Evolutionary conservation across 1,140 invertebrate genomes (phyloP).

Genomic region (Odontomachus brunneus): DNA sequence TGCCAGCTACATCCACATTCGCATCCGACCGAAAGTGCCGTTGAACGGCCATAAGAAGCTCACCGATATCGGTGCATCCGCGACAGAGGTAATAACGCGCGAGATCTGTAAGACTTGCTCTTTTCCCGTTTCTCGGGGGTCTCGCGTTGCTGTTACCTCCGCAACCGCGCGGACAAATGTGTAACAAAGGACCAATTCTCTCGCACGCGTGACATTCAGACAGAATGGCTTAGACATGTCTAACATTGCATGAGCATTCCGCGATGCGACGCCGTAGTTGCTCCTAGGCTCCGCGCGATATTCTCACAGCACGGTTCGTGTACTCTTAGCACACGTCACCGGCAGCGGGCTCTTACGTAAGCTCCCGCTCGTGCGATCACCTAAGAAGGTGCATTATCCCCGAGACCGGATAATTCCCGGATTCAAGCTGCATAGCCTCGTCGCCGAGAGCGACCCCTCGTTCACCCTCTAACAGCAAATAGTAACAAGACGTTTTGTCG

Average conservation of each 20-base stretch:
- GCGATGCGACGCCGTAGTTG: slow-evolving; percentile 41
- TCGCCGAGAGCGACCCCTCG: background rate
- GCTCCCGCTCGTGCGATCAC: slow-evolving; percentile 41
- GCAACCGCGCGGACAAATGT: background rate
- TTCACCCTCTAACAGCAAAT: slow-evolving; percentile 27
- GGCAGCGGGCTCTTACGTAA: slow-evolving; percentile 65
- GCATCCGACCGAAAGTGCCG: background rate
- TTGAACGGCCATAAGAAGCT: background rate
- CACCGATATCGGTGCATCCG: background rate
- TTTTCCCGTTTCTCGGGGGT: too few relatives aligned
- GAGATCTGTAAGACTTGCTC: too few relatives aligned
- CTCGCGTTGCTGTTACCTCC: too few relatives aligned
- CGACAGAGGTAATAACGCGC: too few relatives aligned
- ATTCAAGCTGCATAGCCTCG: slow-evolving; percentile 49
- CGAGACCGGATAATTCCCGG: slow-evolving; percentile 60
- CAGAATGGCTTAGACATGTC: slow-evolving; percentile 43
- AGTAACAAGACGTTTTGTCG: slow-evolving; percentile 37
- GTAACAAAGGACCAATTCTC: slow-evolving; percentile 31
- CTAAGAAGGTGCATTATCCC: slow-evolving; percentile 65
- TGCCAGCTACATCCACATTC: slow-evolving; percentile 15
- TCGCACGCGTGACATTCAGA: slow-evolving; percentile 24
- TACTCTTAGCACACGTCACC: too few relatives aligned
- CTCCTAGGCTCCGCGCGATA: slow-evolving; percentile 6
- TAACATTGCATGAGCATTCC: slow-evolving; percentile 47
- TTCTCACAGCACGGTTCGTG: slow-evolving; percentile 17